Evolutionary conservation across 1,140 invertebrate genomes (phyloP), one percentile per base, ranked within the genome.

Genomic region (Tetragnatha versicolor): DNA sequence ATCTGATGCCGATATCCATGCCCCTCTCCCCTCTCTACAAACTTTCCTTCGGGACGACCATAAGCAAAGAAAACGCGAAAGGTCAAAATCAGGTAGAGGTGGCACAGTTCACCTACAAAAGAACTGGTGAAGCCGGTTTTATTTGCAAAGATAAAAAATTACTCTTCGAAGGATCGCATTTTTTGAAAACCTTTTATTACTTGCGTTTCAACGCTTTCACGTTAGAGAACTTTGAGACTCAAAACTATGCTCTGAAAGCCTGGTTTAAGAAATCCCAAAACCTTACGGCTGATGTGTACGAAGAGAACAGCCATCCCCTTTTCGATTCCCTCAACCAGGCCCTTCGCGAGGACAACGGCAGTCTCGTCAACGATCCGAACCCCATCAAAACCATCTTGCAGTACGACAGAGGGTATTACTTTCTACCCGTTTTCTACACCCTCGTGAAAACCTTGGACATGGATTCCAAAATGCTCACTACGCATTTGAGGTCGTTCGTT

Each of bases 341-440:
- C 1, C 33, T 73, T 2, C 31, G 20, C 12, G 35, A 20, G 12
- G 25, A 60, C 12, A 73, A 60, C 47, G 6, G 37, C 1, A 60
- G 7, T 17, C 47, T 73, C 14, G 1, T 29, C 9, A 6, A 37
- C 25, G 70, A 73, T 20, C 39, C 53, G 4, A 60, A 73, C 25
- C 70, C 70, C 6, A n/a, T 61, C 4, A 60, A 61, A 60, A 73
- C 70, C 3, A 60, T 73, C 12, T 4, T 73, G 17, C 22, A 60
- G 12, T 73, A 60, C 29, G 27, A 73, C 35, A 12, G 47, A 4
- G 55, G 70, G 0, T 73, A 73, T 22, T 73, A 73, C 49, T 73
- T 73, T 73, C 33, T 73, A 49, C 70, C 70, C 10, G 53, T 55
- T 0, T 73, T 73, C 61, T 73, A 61, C 61, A 39, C 53, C 2